Evolutionary conservation across 2,888 invertebrate genomes (phyloP).

Genomic region (Lasioglossum vierecki): DNA sequence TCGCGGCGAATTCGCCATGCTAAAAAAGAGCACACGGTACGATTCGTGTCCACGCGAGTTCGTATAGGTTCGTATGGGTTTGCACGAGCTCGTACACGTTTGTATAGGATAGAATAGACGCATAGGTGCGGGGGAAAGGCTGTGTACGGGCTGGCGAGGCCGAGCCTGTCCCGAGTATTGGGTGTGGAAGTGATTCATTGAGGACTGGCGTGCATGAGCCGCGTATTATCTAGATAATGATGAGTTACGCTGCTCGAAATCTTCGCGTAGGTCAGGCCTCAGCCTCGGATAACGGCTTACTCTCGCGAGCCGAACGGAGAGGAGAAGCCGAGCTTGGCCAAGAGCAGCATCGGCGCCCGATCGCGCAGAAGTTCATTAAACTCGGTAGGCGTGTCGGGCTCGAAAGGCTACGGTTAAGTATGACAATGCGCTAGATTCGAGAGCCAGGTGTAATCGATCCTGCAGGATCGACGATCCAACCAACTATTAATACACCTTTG

Average conservation of each 20-base stretch:
- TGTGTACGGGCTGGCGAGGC: background rate
- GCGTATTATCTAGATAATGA: conserved; percentile 65
- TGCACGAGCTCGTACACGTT: background rate
- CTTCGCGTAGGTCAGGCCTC: conserved; percentile 62
- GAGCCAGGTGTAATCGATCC: conserved; percentile 22
- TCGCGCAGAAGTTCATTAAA: conserved; percentile 70
- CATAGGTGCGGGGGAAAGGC: background rate
- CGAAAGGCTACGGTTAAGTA: conserved; percentile 54
- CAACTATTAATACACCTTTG: background rate
- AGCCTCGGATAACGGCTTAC: conserved; percentile 65
- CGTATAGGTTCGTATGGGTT: background rate
- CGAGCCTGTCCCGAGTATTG: conserved; percentile 22
- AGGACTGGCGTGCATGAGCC: conserved; percentile 48
- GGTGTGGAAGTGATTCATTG: conserved; percentile 63
- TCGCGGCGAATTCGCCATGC: background rate
- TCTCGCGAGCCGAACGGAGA: conserved; percentile 18
- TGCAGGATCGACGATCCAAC: background rate
- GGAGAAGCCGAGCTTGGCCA: conserved; percentile 24
- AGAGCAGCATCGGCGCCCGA: conserved; percentile 57
- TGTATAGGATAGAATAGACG: background rate
- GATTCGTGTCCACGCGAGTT: background rate
- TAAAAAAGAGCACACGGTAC: background rate
- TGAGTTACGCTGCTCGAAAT: conserved; percentile 68
- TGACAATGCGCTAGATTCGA: conserved; percentile 68
- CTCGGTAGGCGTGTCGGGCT: conserved; percentile 68